Percentiles rank a stretch among this genome's conserved stretches.
Conservation (phyloP, 2,113 vertebrate genomes). For the Bettongia penicillata region DNA sequence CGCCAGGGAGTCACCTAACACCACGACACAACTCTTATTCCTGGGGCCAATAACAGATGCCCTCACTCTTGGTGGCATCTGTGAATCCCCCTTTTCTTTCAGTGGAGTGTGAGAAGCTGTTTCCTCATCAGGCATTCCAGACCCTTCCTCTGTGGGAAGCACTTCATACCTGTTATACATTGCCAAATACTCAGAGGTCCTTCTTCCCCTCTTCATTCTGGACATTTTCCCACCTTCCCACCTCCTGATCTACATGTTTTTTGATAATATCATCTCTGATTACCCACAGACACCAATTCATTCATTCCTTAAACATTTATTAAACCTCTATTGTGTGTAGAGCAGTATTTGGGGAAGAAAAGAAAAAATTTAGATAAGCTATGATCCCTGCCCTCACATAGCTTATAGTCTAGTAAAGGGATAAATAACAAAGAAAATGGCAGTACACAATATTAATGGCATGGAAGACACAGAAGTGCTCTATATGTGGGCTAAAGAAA, state of each 20-base stretch:
- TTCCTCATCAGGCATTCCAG: conserved; percentile 1
- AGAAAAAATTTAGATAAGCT: not conserved
- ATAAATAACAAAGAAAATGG: not conserved
- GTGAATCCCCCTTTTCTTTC: not conserved
- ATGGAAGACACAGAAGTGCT: not conserved
- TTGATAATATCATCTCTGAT: not conserved
- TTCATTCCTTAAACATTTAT: not conserved
- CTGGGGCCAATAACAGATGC: not conserved
- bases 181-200: not conserved
- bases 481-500: not conserved
- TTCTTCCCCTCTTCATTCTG: not conserved
- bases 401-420: not conserved
- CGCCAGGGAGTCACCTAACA: not conserved
- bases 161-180: not conserved
- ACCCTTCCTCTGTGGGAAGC: conserved; percentile 1
- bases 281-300: not conserved
- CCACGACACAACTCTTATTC: not conserved
- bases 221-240: not conserved
- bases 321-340: not conserved
- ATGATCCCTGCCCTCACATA: not conserved
- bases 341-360: not conserved
- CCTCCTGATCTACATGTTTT: not conserved
- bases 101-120: not conserved
- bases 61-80: not conserved
- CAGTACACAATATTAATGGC: not conserved